Evolutionary conservation across 92 coral and sea anemone genomes (phyloP), one percentile per base, ranked within the genome.

Genomic region (Chrysogorgia sp.): DNA sequence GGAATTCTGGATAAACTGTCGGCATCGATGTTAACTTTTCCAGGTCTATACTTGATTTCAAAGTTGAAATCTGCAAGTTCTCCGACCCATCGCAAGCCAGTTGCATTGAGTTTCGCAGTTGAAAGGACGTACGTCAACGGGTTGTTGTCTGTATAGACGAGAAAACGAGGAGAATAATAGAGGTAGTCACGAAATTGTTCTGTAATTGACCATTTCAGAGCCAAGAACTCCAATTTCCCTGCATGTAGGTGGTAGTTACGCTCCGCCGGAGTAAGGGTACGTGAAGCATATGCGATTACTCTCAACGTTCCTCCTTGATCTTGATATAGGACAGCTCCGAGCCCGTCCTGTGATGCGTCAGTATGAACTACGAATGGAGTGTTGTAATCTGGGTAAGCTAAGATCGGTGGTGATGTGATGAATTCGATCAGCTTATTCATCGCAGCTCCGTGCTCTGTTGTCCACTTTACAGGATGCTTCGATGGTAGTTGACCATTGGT

Each of bases 111-210:
- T 43, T 85, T 74, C 76, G 79, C 80, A 1, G 86, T 74, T 1
- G 74, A 66, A 79, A 75, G 76, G 22, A 82, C 75, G 30, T 76
- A 80, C 1, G 88, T 74, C 22, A 80, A 52, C 7, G 79, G 85
- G 74, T 81, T 85, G 58, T 81, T 81, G 47, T 86, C 86, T 21
- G 84, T 82, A 58, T 64, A 86, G 5, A 86, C 90, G 10, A 75
- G 58, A 30, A 82, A 82, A 23, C 80, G 70, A 13, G 86, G 81
- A 0, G 90, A 80, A 26, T 75, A 86, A 59, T 75, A 82, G 2
- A 86, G 40, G 75, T 86, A 86, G 33, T 82, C 87, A 22, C 84
- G 43, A 58, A 76, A 87, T 55, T 87, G 86, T 67, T 87, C 87
- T 59, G 77, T 67, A 24, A 87, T 71, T 5, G 88, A 67, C 91